phyloP scores from a whole-genome alignment of 1,140 invertebrate genomes.

The Meteorus sp. region DNA sequence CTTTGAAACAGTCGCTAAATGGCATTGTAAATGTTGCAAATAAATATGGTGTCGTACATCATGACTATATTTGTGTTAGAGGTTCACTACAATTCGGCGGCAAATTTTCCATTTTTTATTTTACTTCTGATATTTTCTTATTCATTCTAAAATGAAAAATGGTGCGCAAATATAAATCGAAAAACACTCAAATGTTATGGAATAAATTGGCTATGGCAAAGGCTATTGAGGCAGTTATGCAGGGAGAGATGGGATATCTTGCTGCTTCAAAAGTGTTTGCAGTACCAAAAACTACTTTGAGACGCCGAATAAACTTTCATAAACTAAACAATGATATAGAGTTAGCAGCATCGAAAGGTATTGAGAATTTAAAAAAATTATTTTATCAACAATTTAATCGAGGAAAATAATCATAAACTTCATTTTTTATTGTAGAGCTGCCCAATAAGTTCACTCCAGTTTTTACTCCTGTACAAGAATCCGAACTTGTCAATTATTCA shows the following conservation, averaged over 20 bases:
- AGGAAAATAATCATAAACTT: background rate
- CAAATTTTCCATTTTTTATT: background rate
- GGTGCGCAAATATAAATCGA: background rate
- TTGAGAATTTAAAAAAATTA: background rate
- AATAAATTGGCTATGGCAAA: background rate
- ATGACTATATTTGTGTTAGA: background rate
- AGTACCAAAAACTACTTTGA: background rate
- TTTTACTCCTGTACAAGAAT: slow-evolving; percentile 30
- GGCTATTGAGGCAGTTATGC: background rate
- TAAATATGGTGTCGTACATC: background rate
- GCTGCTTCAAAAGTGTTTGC: background rate
- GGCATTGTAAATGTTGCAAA: background rate
- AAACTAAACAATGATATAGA: background rate
- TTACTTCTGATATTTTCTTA: background rate
- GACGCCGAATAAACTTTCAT: background rate
- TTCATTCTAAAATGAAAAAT: background rate
- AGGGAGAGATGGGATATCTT: background rate
- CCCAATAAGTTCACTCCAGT: slow-evolving; percentile 24
- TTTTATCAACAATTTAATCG: background rate
- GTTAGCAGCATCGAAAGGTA: background rate
- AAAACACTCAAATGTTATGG: background rate
- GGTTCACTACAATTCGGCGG: background rate
- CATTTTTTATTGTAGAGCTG: background rate
- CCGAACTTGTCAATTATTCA: slow-evolving; percentile 32
- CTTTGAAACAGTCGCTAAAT: background rate